phyloP scores from a whole-genome alignment of 2,113 vertebrate genomes.

The Albula glossodonta region DNA sequence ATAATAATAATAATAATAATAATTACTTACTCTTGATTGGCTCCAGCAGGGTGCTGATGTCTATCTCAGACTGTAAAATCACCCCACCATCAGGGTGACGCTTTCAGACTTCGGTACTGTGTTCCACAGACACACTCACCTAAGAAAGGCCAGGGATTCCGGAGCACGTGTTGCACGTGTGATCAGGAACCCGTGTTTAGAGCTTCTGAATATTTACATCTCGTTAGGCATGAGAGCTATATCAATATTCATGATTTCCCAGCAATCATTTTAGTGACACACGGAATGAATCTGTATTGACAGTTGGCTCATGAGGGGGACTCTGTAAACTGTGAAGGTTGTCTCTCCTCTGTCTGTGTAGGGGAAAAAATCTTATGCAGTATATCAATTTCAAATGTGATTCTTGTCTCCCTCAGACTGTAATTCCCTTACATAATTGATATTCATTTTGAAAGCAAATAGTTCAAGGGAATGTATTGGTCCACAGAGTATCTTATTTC shows the following conservation, averaged over 20 bases:
- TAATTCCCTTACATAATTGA: slow-evolving; percentile 62
- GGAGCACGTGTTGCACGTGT: background rate
- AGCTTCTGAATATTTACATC: slow-evolving; percentile 22
- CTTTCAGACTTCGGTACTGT: background rate
- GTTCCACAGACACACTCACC: background rate
- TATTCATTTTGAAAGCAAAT: slow-evolving; percentile 64
- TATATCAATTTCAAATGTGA: slow-evolving; percentile 56
- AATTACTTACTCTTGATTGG: too few species aligned
- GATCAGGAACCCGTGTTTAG: slow-evolving; percentile 1
- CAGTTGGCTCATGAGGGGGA: background rate
- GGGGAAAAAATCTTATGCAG: slow-evolving; percentile 39
- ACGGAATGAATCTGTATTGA: slow-evolving; percentile 7
- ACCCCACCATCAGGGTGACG: background rate
- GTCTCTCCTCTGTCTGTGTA: slow-evolving; percentile 19
- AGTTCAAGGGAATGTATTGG: slow-evolving; percentile 58
- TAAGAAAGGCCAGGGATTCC: background rate
- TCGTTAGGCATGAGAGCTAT: background rate
- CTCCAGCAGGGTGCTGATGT: too few species aligned
- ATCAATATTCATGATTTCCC: slow-evolving; percentile 14
- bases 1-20: too few species aligned
- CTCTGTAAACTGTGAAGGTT: slow-evolving; percentile 20
- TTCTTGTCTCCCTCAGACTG: slow-evolving; percentile 47
- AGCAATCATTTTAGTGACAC: slow-evolving; percentile 13
- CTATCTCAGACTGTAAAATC: too few species aligned
- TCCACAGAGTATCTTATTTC: slow-evolving; percentile 49